Percentiles rank a stretch among this genome's conserved stretches.
Conservation (phyloP, 2,113 vertebrate genomes). For the Elephas maximus region DNA sequence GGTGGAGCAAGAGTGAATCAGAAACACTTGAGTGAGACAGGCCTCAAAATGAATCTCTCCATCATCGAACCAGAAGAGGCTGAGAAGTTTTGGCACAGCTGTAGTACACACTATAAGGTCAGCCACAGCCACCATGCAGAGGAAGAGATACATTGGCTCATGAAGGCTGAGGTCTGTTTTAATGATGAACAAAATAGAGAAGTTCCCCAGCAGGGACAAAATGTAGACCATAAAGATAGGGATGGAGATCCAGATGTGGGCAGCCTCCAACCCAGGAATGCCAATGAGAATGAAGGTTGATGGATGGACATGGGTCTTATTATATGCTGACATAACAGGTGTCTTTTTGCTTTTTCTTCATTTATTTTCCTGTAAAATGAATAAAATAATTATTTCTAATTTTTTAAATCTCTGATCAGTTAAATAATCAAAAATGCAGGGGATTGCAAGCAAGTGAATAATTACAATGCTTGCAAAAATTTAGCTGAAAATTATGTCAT, state of each 20-base stretch:
- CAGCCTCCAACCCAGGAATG: not conserved
- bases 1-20: too few relatives aligned
- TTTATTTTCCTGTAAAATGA: not conserved
- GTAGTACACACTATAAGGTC: too few relatives aligned
- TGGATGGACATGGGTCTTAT: constrained; percentile 46
- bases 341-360: not conserved
- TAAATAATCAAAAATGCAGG: not conserved
- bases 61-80: too few relatives aligned
- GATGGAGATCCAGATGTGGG: constrained; percentile 77
- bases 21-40: too few relatives aligned
- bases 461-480: not conserved
- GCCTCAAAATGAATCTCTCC: too few relatives aligned
- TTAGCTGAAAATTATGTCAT: not conserved
- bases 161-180: too few relatives aligned
- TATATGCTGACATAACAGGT: constrained; percentile 50
- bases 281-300: constrained; percentile 75
- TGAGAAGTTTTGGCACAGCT: too few relatives aligned
- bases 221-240: constrained; percentile 75
- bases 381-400: not conserved
- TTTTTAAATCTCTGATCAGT: not conserved
- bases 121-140: constrained; percentile 19
- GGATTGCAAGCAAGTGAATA: not conserved
- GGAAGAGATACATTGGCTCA: too few relatives aligned
- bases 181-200: constrained; percentile 65
- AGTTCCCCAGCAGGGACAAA: constrained; percentile 79